Evolutionary conservation across 2,888 invertebrate species (phyloP), one percentile per base, ranked within the genome.

Genomic region (Pterobdella sp.): DNA sequence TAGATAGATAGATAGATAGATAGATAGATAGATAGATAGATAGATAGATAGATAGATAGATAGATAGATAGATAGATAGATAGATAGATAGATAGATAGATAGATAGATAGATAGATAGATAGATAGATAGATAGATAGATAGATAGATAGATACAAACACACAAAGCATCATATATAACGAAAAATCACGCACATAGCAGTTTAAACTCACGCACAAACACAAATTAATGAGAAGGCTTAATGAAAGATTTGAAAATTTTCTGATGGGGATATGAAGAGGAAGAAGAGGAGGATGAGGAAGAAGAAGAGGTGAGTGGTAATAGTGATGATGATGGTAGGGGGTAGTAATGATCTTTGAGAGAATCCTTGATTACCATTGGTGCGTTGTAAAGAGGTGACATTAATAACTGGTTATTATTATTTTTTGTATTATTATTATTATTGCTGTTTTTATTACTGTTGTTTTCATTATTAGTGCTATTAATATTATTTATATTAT

Each of bases 311-410:
- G 60, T 56, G 60, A 42, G 18, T 14, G 42, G 42, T 7, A 14
- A 14, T 18, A 42, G 18, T 42, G 42, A 18, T 22, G 60, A 26
- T 22, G 60, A 22, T 4, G 60, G n/a, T 4, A n/a, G 26, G 60
- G n/a, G 60, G 14, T 22, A 3, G 18, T 42, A 22, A 14, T 42
- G 10, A 22, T n/a, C 26, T n/a, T 56, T 56, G 60, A 56, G 10
- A 3, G 60, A 56, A 26, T 56, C 60, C n/a, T n/a, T 7, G 60
- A 56, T 56, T 26, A 56, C 60, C 60, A 56, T 56, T 56, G 60
- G 60, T 14, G n/a, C 14, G 60, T 56, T 56, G 14, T n/a, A n/a
- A n/a, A n/a, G n/a, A n/a, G n/a, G n/a, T n/a, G n/a, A n/a, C n/a
- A n/a, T n/a, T n/a, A n/a, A n/a, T n/a, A n/a, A n/a, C n/a, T n/a